Evolutionary conservation across 2,113 vertebrate species (phyloP), one percentile per base, ranked within the genome.

Genomic region (Lepisosteus osseus): DNA sequence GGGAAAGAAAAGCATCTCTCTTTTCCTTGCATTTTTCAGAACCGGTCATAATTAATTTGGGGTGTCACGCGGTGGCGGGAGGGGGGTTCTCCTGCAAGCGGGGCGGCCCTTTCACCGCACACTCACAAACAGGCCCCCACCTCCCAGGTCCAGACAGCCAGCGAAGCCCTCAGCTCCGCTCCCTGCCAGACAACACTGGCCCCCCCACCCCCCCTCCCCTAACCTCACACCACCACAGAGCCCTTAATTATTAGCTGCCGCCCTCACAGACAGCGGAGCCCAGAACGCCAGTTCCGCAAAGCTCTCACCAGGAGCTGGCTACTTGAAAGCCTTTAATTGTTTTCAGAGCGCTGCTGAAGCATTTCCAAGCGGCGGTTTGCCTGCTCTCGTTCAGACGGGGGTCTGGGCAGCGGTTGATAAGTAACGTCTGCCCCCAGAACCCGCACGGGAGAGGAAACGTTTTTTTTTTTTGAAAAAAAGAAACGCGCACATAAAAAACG

Each of bases 291-390:
- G 71, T 64, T 65, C 76, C 74, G 76, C 61, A 62, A 77, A 74
- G 54, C 76, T 71, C 73, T 55, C 78, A 67, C 73, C 78, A 55
- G 76, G 78, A 74, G 76, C 54, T 70, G 41, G 76, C 69, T 51
- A 59, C 73, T 70, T 74, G 73, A 71, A 73, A 78, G 72, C 54
- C 73, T 78, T 77, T 77, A 83, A 83, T 80, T 83, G 81, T 77
- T 80, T 80, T 79, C 77, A 79, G 71, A 77, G 76, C 70, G 68
- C 42, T 67, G 54, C 73, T 77, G 73, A 54, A 83, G 71, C 54
- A 62, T 69, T 77, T 77, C 75, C 77, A 74, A 80, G 73, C 69
- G 70, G 57, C 54, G 63, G 17, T 69, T 67, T 55, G n/a, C 43
- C 61, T 47, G 61, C 40, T 54, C 73, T 65, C 71, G 68, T 65